Conservation (phyloP, 1,140 invertebrate species). For the Drosophila varians region DNA sequence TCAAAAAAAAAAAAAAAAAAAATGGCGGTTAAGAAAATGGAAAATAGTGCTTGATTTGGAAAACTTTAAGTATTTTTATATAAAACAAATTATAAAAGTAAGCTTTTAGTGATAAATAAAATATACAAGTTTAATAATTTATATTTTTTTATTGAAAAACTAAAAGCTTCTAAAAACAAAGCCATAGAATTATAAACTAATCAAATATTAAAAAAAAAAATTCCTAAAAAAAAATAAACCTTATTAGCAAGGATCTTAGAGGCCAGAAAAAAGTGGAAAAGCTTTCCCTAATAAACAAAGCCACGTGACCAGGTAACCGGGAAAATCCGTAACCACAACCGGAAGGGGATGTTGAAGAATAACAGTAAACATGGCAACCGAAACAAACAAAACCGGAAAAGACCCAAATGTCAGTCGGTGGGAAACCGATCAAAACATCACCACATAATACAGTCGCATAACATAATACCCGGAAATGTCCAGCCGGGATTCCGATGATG, state of each 20-base stretch:
- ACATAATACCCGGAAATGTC: slow-evolving; percentile 18
- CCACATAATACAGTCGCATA: slow-evolving; percentile 2
- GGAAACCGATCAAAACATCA: slow-evolving; percentile 37
- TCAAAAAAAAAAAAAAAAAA: not conserved
- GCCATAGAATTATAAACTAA: no score
- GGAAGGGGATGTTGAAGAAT: not conserved
- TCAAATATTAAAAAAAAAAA: no score
- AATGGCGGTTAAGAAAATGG: no score
- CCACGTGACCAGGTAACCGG: not conserved
- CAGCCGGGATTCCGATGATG: slow-evolving; percentile 4
- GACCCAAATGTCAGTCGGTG: slow-evolving; percentile 49
- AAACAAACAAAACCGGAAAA: slow-evolving; percentile 33
- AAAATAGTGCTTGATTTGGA: no score
- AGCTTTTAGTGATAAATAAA: no score
- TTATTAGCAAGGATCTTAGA: not conserved
- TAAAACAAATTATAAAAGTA: no score
- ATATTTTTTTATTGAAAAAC: no score
- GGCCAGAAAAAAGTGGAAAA: not conserved
- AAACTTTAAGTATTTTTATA: no score
- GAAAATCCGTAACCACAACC: not conserved
- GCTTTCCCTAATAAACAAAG: not conserved
- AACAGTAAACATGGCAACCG: slow-evolving; percentile 39
- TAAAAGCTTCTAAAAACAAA: no score
- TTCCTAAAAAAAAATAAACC: no score
- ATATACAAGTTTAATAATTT: no score